phyloP scores from a whole-genome alignment of 2,888 invertebrate species.

The Limnephilus lunatus region DNA sequence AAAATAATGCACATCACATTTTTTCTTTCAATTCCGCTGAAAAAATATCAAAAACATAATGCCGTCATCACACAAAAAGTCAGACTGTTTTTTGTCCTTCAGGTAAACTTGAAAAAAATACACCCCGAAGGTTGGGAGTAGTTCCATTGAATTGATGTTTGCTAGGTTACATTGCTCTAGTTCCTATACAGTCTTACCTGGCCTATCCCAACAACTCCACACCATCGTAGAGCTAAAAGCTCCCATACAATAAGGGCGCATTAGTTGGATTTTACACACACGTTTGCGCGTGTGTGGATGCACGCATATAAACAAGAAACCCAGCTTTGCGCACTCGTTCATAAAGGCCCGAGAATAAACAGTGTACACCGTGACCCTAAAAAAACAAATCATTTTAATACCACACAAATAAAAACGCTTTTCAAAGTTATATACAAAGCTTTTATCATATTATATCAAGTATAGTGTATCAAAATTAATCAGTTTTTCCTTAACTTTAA shows the following conservation, averaged over 20 bases:
- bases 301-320: background rate
- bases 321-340: constrained; percentile 6
- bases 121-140: constrained; percentile 14
- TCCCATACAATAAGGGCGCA: constrained; percentile 2
- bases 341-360: constrained; percentile 23
- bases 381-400: background rate
- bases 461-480: background rate
- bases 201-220: constrained; percentile 61
- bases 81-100: constrained; percentile 38
- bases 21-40: constrained; percentile 3
- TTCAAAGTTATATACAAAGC: background rate
- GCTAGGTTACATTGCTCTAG: constrained; percentile 52
- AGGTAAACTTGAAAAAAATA: constrained; percentile 41
- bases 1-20: constrained; percentile 32
- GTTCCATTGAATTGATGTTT: constrained; percentile 44
- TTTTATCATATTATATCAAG: background rate
- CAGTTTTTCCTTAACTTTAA: background rate
- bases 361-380: background rate
- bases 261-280: background rate
- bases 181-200: constrained; percentile 55
- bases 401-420: background rate
- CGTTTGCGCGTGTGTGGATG: constrained; percentile 12
- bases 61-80: constrained; percentile 38
- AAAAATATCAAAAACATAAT: constrained; percentile 33
- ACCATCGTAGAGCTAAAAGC: background rate